These are phyloP conservation scores for Melanotaenia duboulayi DNA, from an alignment of 2,113 vertebrate species.

Conservation along the genomic window DNA sequence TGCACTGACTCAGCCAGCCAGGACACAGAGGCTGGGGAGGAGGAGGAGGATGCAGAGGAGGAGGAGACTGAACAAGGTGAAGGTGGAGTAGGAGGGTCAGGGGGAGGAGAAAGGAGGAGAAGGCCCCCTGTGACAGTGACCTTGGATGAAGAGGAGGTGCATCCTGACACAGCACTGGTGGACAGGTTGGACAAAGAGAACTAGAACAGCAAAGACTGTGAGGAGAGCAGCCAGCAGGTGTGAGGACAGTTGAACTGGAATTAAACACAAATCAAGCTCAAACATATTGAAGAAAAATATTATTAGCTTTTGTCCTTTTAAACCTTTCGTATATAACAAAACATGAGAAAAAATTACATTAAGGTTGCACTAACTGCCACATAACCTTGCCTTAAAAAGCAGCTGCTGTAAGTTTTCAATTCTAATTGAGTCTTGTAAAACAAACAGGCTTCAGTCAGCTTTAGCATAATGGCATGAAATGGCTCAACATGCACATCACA, in stretches of 20 bases:
- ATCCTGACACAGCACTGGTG: slow-evolving; percentile 85
- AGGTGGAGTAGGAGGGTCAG: slow-evolving; percentile 27
- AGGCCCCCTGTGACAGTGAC: slow-evolving; percentile 81
- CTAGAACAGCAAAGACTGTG: slow-evolving; percentile 62
- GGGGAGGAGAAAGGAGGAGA: slow-evolving; percentile 66
- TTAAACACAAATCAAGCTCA: slow-evolving; percentile 30
- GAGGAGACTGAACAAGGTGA: slow-evolving; percentile 70
- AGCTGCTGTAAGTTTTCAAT: slow-evolving; percentile 23
- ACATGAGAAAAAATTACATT: neutral
- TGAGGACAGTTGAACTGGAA: slow-evolving; percentile 53
- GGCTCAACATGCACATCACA: slow-evolving; percentile 11
- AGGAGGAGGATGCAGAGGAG: slow-evolving; percentile 76
- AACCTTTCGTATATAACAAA: slow-evolving; percentile 11
- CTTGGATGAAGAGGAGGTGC: slow-evolving; percentile 89
- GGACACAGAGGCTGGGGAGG: slow-evolving; percentile 83
- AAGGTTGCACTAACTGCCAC: slow-evolving; percentile 67
- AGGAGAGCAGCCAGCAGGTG: slow-evolving; percentile 51
- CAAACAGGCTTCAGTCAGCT: slow-evolving; percentile 12
- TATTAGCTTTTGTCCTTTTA: slow-evolving; percentile 38
- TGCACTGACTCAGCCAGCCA: slow-evolving; percentile 86
- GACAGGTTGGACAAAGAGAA: slow-evolving; percentile 42
- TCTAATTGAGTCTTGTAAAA: slow-evolving; percentile 35
- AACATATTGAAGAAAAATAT: neutral
- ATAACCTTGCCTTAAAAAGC: slow-evolving; percentile 59
- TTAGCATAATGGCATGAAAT: slow-evolving; percentile 3